A percentile compares a stretch with the other conserved stretches of the same genome.
Evolutionary conservation across 2,113 vertebrate species (phyloP).

Genomic region (Agapornis roseicollis): DNA sequence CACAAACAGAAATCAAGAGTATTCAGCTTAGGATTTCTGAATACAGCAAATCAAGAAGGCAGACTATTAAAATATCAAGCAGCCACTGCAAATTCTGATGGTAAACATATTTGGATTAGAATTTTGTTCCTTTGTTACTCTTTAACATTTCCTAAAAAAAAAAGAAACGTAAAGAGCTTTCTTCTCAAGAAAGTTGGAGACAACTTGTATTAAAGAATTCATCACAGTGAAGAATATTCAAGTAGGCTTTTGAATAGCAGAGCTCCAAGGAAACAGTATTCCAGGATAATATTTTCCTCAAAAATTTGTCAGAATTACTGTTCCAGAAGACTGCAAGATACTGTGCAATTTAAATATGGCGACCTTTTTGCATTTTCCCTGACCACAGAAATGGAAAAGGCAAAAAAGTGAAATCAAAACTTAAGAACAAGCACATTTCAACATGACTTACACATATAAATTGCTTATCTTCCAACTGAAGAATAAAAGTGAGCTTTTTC

Average conservation of each 20-base stretch:
- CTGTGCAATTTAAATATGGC: neutral
- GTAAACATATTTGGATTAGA: neutral
- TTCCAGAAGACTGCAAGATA: neutral
- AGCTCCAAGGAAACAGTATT: neutral
- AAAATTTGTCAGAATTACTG: neutral
- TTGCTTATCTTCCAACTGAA: neutral
- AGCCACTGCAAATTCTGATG: neutral
- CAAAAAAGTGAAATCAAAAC: neutral
- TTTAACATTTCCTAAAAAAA: neutral
- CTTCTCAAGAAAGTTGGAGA: neutral
- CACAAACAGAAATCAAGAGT: neutral
- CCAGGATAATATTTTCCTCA: neutral
- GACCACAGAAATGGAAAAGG: neutral
- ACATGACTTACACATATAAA: neutral
- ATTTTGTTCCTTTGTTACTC: neutral
- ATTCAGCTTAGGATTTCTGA: neutral
- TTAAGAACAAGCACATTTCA: neutral
- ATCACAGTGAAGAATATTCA: rapidly evolving
- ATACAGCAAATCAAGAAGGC: neutral
- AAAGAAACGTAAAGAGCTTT: neutral
- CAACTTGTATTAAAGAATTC: neutral
- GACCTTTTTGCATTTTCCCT: neutral
- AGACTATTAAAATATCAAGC: neutral
- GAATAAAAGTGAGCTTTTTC: neutral
- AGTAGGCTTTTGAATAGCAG: neutral